Evolutionary conservation across 2,113 vertebrate species (phyloP).

Genomic region (Entomyzon cyanotis): DNA sequence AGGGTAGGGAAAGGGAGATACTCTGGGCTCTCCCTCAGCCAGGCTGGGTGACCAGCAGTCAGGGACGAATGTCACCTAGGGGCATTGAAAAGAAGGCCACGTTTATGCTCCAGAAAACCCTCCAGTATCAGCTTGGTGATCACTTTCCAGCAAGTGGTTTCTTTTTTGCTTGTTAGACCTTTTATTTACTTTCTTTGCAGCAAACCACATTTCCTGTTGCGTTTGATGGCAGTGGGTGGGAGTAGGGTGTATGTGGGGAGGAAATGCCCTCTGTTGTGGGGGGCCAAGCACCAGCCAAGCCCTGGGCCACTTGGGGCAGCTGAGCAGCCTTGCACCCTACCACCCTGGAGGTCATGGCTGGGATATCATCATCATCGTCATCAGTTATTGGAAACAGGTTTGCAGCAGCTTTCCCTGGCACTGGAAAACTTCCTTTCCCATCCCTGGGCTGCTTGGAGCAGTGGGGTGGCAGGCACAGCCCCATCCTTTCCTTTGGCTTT

Average conservation of each 20-base stretch:
- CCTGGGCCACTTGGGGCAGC: not conserved
- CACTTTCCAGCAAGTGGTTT: not conserved
- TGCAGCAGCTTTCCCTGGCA: not conserved
- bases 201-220: not conserved
- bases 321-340: not conserved
- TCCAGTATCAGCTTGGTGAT: not conserved
- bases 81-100: not conserved
- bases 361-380: not conserved
- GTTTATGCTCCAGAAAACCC: not conserved
- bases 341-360: not conserved
- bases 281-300: accelerated
- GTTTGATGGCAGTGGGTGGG: not conserved
- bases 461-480: accelerated
- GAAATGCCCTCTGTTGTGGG: not conserved
- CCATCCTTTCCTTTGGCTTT: not conserved
- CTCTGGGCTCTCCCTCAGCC: not conserved
- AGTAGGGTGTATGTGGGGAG: not conserved
- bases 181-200: not conserved
- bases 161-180: not conserved
- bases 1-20: not conserved
- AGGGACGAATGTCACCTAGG: not conserved
- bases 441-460: accelerated
- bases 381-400: not conserved
- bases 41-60: not conserved
- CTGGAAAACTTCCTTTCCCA: not conserved